These are phyloP conservation scores for Pyxicephalus adspersus DNA, from an alignment of 2,113 vertebrate species.

Conservation along the genomic window DNA sequence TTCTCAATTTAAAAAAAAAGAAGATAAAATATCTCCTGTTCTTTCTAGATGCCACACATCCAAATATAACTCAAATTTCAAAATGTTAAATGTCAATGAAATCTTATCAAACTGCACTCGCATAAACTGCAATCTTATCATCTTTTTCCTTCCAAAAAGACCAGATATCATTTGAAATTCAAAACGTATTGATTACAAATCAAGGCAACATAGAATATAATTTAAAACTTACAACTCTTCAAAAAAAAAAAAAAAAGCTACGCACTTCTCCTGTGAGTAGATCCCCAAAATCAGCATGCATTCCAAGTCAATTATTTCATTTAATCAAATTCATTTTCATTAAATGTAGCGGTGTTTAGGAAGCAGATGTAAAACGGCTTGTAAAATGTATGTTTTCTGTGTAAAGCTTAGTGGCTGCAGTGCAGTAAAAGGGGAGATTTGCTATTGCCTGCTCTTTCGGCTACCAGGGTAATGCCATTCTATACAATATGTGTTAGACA, in stretches of 20 bases:
- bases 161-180: constrained; percentile 52
- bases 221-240: constrained; percentile 23
- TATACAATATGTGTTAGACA: background rate
- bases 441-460: constrained; percentile 9
- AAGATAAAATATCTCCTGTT: constrained; percentile 18
- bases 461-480: constrained; percentile 27
- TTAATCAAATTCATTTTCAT: constrained; percentile 56
- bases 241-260: constrained; percentile 43
- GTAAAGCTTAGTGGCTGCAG: constrained; percentile 33
- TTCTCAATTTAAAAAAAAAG: background rate
- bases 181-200: constrained; percentile 54
- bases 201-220: constrained; percentile 42
- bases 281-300: constrained; percentile 51
- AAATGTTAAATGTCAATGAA: constrained; percentile 38
- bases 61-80: constrained; percentile 33
- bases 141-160: constrained; percentile 17
- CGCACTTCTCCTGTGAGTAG: constrained; percentile 35
- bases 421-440: constrained; percentile 31
- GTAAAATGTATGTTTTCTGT: constrained; percentile 22
- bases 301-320: constrained; percentile 40
- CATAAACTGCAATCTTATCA: constrained; percentile 6
- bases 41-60: constrained; percentile 9
- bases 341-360: constrained; percentile 45
- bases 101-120: constrained; percentile 14
- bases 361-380: constrained; percentile 53